Conservation (phyloP, 1,140 invertebrate species). For the Homalodisca vitripennis region DNA sequence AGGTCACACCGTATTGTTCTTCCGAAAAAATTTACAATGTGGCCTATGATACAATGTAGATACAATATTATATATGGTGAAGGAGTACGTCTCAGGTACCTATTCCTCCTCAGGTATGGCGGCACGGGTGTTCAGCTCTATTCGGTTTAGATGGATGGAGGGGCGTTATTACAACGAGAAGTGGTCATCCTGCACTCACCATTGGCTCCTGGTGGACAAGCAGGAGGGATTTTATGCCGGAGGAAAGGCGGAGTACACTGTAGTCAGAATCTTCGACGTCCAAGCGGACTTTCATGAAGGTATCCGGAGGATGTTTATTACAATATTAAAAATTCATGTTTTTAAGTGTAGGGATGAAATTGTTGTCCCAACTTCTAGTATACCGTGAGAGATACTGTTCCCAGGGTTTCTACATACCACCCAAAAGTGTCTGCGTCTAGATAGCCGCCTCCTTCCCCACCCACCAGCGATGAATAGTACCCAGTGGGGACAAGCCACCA, state of each 20-base stretch:
- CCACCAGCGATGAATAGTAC: conserved; percentile 92
- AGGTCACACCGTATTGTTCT: no score
- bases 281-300: conserved; percentile 93
- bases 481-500: conserved; percentile 90
- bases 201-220: conserved; percentile 89
- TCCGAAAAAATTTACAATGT: no score
- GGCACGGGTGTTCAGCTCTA: conserved; percentile 90
- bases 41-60: no score
- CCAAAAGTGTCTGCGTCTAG: no score
- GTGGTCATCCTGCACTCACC: conserved; percentile 85
- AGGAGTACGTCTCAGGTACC: no score
- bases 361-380: background rate
- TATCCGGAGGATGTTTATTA: conserved; percentile 43
- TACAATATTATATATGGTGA: no score
- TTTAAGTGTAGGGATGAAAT: no score
- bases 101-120: no score
- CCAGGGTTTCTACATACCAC: conserved; percentile 79
- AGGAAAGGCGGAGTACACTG: conserved; percentile 92
- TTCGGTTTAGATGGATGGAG: conserved; percentile 91
- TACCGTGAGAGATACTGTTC: background rate
- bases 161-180: conserved; percentile 93
- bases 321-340: background rate
- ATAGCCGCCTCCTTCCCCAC: conserved; percentile 86
- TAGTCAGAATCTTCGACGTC: conserved; percentile 87
- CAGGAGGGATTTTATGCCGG: conserved; percentile 94